Base-by-base conservation (phyloP, 2,797 vertebrate species). In the Mergus octosetaceus region DNA sequence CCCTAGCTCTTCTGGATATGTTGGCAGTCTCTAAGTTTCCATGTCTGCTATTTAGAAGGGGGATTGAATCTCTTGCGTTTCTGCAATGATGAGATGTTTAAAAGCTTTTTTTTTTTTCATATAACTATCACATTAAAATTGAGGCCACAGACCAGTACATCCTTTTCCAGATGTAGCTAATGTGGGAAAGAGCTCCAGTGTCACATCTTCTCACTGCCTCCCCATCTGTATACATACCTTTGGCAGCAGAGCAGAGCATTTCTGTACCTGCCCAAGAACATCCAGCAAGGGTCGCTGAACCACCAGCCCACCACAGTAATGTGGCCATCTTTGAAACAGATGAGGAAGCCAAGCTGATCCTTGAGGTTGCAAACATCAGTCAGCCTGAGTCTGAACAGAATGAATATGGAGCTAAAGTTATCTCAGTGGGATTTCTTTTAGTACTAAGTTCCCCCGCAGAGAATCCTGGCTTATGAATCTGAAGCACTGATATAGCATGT, bases 1-100 rank as follows among this genome's bases (percentile, higher is more conserved):
- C 5, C 19, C 3, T 68, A 34, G 5, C 5, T 58, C 30, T 6
- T 62, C 30, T 32, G 25, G 36, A 45, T 11, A 28, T 0, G 0
- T 1, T 43, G 32, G 11, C 25, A 19, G 22, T 45, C 38, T 41
- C 1, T 20, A 19, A 36, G 13, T 43, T 65, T 70, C 32, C 74
- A 11, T 30, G 3, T 36, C 30, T 66, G 20, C 18, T 47, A 4
- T 38, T 62, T 64, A n/a, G 30, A 12, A 80, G 85, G 10, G 5
- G 8, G 25, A 27, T 36, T 79, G 49, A 72, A 69, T 62, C 30
- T 47, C 51, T 77, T 51, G 28, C 16, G 10, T 10, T 87, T 65
- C 28, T 70, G 36, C 24, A 66, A 49, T 12, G 22, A 24, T 61
- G 19, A 68, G 41, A 45, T 47, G 16, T 11, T 45, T 21, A 56